Base-by-base conservation (phyloP, 1,140 invertebrate species). In the Drosophila paulistorum region DNA sequence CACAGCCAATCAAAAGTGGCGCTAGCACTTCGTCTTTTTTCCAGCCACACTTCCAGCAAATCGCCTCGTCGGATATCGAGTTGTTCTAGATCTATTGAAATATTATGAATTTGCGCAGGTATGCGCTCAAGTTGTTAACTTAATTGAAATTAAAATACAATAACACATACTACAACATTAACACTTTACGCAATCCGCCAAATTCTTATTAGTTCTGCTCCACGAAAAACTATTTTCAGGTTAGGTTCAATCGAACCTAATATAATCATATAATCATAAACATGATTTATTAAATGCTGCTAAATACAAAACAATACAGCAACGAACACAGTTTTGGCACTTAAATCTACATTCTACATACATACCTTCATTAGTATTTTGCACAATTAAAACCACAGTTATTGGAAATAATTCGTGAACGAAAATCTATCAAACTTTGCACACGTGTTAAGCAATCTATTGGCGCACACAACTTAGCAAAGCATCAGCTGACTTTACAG, bases 51-150 rank as follows among this genome's bases (percentile, higher is more conserved):
- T 41, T 41, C 39, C 39, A 41, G 39, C 39, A 41, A 41, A 41
- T 41, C 5, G 13, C 41, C 41, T n/a, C 41, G 41, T 14, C 41
- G 13, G 41, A 42, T 42, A 42, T 42, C 41, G 41, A n/a, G n/a
- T n/a, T n/a, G n/a, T n/a, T n/a, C n/a, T n/a, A 42, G 41, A 42
- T 42, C 41, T 42, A 42, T 42, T 42, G 41, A n/a, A 42, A 42
- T 42, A 42, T 42, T 42, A 14, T 42, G n/a, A 42, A 42, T 42
- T 42, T 42, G 41, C 41, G 41, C 41, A 42, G 14, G 41, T 42
- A 42, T 42, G 41, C 41, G 41, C 41, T 42, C 6, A 42, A 42
- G 13, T 42, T 42, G 41, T 42, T 42, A 42, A 42, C 41, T 42
- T 42, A 42, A 42, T 42, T 42, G 4, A 42, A 42, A 42, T 42